Evolutionary conservation across 2,113 vertebrate genomes (phyloP).

Genomic region (Struthio camelus): DNA sequence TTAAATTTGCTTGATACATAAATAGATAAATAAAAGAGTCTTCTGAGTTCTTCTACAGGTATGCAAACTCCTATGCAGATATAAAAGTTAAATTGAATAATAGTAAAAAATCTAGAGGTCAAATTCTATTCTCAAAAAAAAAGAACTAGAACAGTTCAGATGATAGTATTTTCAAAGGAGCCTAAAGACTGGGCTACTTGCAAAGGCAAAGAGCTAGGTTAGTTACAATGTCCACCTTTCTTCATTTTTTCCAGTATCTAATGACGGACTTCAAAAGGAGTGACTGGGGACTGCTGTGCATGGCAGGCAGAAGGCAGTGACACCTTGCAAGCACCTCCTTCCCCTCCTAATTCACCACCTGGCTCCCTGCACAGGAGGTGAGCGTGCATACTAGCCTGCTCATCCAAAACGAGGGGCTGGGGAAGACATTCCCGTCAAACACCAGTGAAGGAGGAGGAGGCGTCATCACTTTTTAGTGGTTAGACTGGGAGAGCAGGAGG

Average conservation of each 20-base stretch:
- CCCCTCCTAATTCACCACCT: background rate
- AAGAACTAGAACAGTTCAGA: background rate
- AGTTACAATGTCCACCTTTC: background rate
- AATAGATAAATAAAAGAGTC: background rate
- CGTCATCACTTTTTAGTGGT: background rate
- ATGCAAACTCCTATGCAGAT: accelerated
- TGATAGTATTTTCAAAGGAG: background rate
- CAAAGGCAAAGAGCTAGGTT: background rate
- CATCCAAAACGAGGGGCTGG: background rate
- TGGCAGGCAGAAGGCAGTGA: background rate
- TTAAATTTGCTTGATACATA: background rate
- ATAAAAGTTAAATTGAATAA: background rate
- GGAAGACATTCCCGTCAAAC: background rate
- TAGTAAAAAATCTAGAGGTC: background rate
- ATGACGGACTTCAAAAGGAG: background rate
- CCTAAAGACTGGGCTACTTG: background rate
- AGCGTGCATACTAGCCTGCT: background rate
- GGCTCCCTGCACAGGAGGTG: background rate
- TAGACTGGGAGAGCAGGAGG: background rate
- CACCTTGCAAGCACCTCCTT: too few relatives aligned
- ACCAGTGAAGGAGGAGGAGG: background rate
- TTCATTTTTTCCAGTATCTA: background rate
- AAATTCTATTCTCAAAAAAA: background rate
- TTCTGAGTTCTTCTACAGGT: background rate
- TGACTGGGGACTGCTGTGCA: background rate